Conservation (phyloP, 2,797 vertebrate species). For the Mormyrops boulengeri region DNA sequence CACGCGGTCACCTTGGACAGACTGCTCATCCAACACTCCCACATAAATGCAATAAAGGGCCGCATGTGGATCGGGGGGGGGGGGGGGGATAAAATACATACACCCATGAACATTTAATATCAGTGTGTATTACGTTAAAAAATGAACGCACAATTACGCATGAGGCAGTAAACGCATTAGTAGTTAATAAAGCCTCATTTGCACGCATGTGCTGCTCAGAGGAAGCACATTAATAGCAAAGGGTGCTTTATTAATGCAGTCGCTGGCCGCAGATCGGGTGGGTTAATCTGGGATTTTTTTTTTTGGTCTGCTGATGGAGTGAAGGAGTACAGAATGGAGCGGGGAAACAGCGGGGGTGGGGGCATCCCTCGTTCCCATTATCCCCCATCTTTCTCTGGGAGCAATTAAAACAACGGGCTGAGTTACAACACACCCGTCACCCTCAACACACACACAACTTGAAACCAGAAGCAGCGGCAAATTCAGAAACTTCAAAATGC, state of each 20-base stretch:
- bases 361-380: constrained; percentile 43
- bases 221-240: constrained; percentile 12
- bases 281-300: constrained; percentile 16
- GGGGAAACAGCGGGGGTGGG: background rate
- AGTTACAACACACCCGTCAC: constrained; percentile 28
- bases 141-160: background rate
- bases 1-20: background rate
- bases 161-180: background rate
- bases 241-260: constrained; percentile 12
- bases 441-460: constrained; percentile 20
- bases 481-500: constrained; percentile 54
- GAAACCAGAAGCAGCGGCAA: constrained; percentile 51
- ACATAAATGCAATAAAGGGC: background rate
- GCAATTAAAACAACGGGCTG: constrained; percentile 54
- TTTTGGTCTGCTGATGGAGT: background rate
- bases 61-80: background rate
- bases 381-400: constrained; percentile 55
- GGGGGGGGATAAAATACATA: background rate
- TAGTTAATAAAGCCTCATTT: background rate
- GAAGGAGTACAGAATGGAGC: background rate
- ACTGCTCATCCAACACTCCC: background rate
- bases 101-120: background rate
- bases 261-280: background rate
- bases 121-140: background rate
- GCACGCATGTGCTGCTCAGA: background rate